These are phyloP conservation scores for Cotesia vestalis DNA, from an alignment of 1,140 invertebrate species.

Conservation along the genomic window DNA sequence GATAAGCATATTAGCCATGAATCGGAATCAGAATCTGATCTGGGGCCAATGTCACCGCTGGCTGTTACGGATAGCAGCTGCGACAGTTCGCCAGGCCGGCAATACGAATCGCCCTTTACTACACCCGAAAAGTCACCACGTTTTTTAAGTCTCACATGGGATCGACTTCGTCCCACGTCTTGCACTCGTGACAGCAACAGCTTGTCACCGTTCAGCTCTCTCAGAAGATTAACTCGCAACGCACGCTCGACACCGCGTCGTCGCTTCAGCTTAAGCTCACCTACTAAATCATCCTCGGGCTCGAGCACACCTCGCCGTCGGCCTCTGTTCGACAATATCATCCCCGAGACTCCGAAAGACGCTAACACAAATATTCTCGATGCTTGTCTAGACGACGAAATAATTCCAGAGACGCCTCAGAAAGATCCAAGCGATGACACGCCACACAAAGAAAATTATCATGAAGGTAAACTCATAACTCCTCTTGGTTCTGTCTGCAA, in stretches of 20 bases:
- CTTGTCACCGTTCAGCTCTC: slow-evolving; percentile 46
- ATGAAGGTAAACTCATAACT: slow-evolving; percentile 49
- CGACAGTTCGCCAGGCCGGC: slow-evolving; percentile 48
- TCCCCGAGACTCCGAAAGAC: slow-evolving; percentile 18
- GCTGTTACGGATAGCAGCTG: slow-evolving; percentile 45
- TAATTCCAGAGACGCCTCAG: slow-evolving; percentile 52
- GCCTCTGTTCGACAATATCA: not conserved
- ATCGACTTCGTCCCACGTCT: slow-evolving; percentile 38
- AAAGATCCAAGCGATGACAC: slow-evolving; percentile 48
- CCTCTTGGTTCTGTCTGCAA: slow-evolving; percentile 54
- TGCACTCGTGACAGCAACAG: slow-evolving; percentile 4
- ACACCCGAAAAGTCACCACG: slow-evolving; percentile 46
- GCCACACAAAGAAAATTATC: slow-evolving; percentile 48
- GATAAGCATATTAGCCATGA: slow-evolving; percentile 9
- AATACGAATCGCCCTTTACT: slow-evolving; percentile 44
- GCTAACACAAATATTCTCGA: not conserved
- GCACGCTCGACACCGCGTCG: slow-evolving; percentile 46
- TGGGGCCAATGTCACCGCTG: slow-evolving; percentile 57
- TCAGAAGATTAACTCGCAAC: slow-evolving; percentile 44
- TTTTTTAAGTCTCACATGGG: slow-evolving; percentile 36
- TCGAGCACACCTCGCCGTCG: slow-evolving; percentile 16
- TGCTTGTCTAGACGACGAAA: slow-evolving; percentile 36
- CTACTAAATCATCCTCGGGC: slow-evolving; percentile 29
- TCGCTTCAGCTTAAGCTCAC: slow-evolving; percentile 36
- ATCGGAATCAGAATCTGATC: slow-evolving; percentile 56